phyloP scores from a whole-genome alignment of 2,888 invertebrate genomes.

The Deilephila elpenor region DNA sequence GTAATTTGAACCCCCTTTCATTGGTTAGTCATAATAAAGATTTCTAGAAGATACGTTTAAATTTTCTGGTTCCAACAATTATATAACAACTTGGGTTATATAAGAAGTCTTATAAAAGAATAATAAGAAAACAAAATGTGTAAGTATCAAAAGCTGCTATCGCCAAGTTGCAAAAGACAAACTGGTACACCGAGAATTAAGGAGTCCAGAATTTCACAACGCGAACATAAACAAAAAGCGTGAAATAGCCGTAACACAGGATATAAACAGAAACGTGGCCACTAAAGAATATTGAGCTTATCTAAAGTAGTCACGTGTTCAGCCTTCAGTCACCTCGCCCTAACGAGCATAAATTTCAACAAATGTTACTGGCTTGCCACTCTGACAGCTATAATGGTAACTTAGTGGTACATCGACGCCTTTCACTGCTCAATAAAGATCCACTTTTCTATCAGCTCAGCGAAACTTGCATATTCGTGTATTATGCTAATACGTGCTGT shows the following conservation, averaged over 20 bases:
- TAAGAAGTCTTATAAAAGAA: no score
- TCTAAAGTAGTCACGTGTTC: constrained; percentile 42
- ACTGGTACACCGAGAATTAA: neutral
- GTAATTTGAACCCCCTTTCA: no score
- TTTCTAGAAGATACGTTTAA: no score
- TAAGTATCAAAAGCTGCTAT: neutral
- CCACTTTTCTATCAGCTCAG: constrained; percentile 73
- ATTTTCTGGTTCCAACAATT: no score
- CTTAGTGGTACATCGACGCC: constrained; percentile 55
- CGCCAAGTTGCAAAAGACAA: neutral
- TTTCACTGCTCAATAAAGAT: constrained; percentile 76
- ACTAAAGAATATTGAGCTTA: constrained; percentile 42
- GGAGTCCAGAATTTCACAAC: neutral
- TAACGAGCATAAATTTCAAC: constrained; percentile 60
- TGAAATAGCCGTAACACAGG: constrained; percentile 14
- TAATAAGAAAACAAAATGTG: neutral
- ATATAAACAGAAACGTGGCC: constrained; percentile 35
- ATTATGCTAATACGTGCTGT: constrained; percentile 42
- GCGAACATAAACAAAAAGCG: constrained; percentile 4
- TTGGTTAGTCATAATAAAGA: no score
- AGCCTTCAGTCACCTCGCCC: constrained; percentile 54
- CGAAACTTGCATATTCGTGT: constrained; percentile 57
- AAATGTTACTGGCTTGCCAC: constrained; percentile 55
- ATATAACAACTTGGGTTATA: no score
- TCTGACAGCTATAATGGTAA: constrained; percentile 54